These are phyloP conservation scores for Leuciscus idus DNA, from an alignment of 2,113 vertebrate genomes.

Conservation along the genomic window DNA sequence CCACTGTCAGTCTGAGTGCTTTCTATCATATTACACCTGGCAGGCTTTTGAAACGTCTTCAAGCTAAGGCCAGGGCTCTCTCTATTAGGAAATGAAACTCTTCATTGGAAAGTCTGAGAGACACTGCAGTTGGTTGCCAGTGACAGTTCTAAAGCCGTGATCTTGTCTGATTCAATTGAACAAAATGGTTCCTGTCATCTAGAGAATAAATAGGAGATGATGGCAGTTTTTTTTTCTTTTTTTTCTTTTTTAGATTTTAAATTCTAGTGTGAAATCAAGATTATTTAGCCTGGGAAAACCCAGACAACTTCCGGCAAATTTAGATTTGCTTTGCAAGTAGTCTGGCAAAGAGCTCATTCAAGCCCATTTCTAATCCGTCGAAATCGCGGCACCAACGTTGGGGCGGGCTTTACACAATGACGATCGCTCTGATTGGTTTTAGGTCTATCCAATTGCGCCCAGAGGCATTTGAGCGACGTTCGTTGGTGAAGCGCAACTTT, in stretches of 20 bases:
- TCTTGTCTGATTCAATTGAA: background rate
- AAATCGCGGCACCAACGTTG: too few species aligned
- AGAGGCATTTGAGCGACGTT: too few species aligned
- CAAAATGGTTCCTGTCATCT: slow-evolving; percentile 6
- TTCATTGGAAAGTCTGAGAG: slow-evolving; percentile 29
- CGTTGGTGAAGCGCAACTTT: too few species aligned
- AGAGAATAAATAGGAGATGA: slow-evolving; percentile 13
- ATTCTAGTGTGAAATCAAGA: background rate
- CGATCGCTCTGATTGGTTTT: too few species aligned
- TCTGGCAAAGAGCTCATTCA: too few species aligned
- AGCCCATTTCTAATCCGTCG: too few species aligned
- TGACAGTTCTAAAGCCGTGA: slow-evolving; percentile 22
- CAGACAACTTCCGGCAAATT: too few species aligned
- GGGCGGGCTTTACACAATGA: too few species aligned
- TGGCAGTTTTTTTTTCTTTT: background rate
- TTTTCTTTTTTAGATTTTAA: background rate
- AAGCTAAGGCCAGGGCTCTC: background rate
- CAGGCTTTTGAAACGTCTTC: slow-evolving; percentile 35
- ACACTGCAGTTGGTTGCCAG: background rate
- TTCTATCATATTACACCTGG: slow-evolving; percentile 23
- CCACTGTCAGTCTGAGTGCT: slow-evolving; percentile 8
- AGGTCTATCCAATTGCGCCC: too few species aligned
- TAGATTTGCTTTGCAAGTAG: too few species aligned
- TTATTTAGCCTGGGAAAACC: background rate
- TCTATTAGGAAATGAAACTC: slow-evolving; percentile 37